A percentile compares a stretch with the other conserved stretches of the same genome.
These are phyloP conservation scores for Brachyhypopomus occidentalis DNA, from an alignment of 2,113 vertebrate genomes.

Conservation along the genomic window DNA sequence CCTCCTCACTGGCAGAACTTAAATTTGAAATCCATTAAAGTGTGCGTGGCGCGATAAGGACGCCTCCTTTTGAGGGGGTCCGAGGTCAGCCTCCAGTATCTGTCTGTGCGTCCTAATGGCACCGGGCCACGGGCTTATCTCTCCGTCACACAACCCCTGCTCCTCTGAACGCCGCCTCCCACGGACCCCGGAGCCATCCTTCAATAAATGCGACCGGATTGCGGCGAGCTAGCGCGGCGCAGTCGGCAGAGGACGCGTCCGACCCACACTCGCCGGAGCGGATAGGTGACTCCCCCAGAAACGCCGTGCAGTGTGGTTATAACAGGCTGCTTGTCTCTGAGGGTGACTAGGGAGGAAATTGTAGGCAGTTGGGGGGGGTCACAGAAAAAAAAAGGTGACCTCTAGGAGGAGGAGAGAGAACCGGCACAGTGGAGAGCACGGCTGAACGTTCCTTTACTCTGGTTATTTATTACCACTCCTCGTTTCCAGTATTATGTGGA, in stretches of 20 bases:
- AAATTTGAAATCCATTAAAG: constrained; percentile 57
- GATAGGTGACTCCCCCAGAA: constrained; percentile 63
- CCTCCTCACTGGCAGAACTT: constrained; percentile 39
- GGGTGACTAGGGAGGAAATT: constrained; percentile 74
- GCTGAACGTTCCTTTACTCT: constrained; percentile 16
- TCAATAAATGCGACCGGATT: constrained; percentile 64
- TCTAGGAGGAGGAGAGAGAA: constrained; percentile 57
- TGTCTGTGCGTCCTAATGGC: constrained; percentile 47
- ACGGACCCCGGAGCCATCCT: constrained; percentile 31
- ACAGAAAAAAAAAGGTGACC: constrained; percentile 66
- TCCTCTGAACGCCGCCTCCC: constrained; percentile 42
- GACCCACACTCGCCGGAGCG: constrained; percentile 60
- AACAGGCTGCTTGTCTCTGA: constrained; percentile 62
- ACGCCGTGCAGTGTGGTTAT: constrained; percentile 71
- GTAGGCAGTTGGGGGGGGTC: constrained; percentile 74
- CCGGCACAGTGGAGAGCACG: constrained; percentile 17
- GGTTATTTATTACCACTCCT: constrained; percentile 43
- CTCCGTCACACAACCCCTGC: constrained; percentile 51
- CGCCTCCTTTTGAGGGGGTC: constrained; percentile 44
- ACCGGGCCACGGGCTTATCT: constrained; percentile 55
- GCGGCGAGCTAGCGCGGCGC: constrained; percentile 75
- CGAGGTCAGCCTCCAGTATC: constrained; percentile 33
- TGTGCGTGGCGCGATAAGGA: constrained; percentile 56
- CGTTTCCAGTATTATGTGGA: constrained; percentile 27
- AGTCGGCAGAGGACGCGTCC: constrained; percentile 76